Evolutionary conservation across 2,797 vertebrate species (phyloP).

Genomic region (Protonibea diacanthus): DNA sequence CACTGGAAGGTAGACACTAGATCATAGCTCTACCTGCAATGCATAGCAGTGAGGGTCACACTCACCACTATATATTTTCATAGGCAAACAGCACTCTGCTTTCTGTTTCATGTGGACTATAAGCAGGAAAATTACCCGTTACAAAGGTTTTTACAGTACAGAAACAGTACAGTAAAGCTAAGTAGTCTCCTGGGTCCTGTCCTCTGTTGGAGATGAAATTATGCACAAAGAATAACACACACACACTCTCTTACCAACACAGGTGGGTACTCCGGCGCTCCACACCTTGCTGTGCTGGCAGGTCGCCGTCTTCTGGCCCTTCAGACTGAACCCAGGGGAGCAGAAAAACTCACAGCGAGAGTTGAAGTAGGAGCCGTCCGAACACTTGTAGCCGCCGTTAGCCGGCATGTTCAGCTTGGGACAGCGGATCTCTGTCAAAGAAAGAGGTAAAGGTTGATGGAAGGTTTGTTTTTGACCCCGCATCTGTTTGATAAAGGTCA

Average conservation of each 20-base stretch:
- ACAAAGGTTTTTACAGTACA: constrained; percentile 13
- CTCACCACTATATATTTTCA: no score
- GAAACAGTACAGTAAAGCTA: constrained; percentile 10
- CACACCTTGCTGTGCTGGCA: constrained; percentile 93
- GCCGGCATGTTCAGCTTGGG: constrained; percentile 89
- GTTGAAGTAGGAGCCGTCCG: constrained; percentile 96
- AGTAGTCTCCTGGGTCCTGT: constrained; percentile 6
- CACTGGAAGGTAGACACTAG: no score
- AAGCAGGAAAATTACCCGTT: constrained; percentile 37
- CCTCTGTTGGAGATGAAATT: constrained; percentile 4
- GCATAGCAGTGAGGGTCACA: no score
- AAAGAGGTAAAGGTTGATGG: background rate
- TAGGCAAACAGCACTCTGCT: no score
- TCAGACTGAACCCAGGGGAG: constrained; percentile 91
- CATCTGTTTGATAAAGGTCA: background rate
- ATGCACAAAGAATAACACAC: constrained; percentile 20
- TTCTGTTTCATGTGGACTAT: background rate
- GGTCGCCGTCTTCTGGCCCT: constrained; percentile 89
- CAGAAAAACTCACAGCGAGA: constrained; percentile 97
- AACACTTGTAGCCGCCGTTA: constrained; percentile 94
- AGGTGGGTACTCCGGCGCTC: constrained; percentile 89
- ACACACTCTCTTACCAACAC: constrained; percentile 88
- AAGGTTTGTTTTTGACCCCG: background rate
- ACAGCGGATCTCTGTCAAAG: constrained; percentile 93
- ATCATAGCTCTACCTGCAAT: no score